Evolutionary conservation across 2,113 vertebrate species (phyloP).

Genomic region (Antigone vipio): DNA sequence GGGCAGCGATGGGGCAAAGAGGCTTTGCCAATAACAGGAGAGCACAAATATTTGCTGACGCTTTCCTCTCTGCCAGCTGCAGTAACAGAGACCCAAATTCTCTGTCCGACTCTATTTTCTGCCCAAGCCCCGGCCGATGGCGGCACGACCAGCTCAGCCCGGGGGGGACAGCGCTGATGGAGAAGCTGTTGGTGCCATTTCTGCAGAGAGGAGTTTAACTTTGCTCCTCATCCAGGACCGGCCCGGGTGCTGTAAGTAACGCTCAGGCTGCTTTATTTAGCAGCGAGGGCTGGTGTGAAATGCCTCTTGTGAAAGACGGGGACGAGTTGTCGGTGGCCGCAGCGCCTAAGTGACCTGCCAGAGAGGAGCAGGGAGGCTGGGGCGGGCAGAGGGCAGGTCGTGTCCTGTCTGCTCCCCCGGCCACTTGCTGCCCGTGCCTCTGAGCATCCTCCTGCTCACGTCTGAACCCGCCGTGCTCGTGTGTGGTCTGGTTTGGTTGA

Average conservation of each 20-base stretch:
- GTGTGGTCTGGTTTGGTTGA: background rate
- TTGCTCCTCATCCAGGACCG: background rate
- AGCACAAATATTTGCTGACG: background rate
- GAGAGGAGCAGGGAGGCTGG: background rate
- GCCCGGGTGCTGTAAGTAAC: background rate
- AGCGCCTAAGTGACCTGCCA: background rate
- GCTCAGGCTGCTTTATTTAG: background rate
- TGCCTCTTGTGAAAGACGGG: background rate
- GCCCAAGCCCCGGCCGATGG: background rate
- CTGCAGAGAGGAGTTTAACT: background rate
- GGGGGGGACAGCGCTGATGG: background rate
- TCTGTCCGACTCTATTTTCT: background rate
- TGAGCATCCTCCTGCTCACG: background rate
- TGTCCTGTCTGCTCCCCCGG: background rate
- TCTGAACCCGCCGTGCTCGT: rapidly evolving
- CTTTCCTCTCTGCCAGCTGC: background rate
- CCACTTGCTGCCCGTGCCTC: background rate
- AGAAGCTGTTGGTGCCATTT: background rate
- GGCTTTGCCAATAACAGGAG: background rate
- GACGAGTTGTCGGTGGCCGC: background rate
- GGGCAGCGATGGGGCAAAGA: background rate
- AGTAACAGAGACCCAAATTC: background rate
- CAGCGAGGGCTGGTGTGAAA: background rate
- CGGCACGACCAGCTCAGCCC: background rate
- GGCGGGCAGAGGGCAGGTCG: background rate